A percentile compares a stretch with the other conserved stretches of the same genome.
phyloP scores from a whole-genome alignment of 2,888 invertebrate genomes.

The Caenorhabditis angaria region DNA sequence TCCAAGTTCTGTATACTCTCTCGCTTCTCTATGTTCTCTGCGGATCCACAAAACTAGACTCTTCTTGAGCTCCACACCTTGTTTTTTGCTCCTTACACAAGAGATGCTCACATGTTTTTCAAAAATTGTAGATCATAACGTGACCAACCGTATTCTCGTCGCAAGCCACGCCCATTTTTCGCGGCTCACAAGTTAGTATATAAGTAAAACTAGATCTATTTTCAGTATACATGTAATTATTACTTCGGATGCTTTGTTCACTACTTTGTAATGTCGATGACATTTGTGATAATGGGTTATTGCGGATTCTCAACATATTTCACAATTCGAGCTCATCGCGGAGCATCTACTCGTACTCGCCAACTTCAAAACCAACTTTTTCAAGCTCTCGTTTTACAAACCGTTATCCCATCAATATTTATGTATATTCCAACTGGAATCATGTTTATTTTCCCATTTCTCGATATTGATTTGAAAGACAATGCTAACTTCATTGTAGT shows the following conservation, averaged over 20 bases:
- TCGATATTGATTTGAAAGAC: conserved; percentile 20
- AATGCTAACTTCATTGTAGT: conserved; percentile 23
- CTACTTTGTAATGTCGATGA: conserved; percentile 14
- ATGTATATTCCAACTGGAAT: conserved; percentile 34
- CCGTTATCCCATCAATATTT: conserved; percentile 21
- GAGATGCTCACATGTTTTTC: no score
- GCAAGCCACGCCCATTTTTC: no score
- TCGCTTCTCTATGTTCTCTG: no score
- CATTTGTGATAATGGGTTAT: conserved; percentile 15
- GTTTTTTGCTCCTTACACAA: no score
- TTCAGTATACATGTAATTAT: no score
- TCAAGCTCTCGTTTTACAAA: conserved; percentile 31
- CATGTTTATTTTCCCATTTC: conserved; percentile 34
- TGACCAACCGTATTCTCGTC: no score
- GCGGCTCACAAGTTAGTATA: no score
- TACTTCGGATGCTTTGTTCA: conserved; percentile 24
- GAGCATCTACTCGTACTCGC: conserved; percentile 9
- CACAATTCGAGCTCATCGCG: conserved; percentile 1
- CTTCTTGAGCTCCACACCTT: no score
- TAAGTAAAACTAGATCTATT: no score
- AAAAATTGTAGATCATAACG: no score
- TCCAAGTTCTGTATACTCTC: no score
- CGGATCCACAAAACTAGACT: no score
- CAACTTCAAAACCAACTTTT: conserved; percentile 25
- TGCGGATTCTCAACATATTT: conserved; percentile 20